Evolutionary conservation across 2,113 vertebrate genomes (phyloP), one percentile per base, ranked within the genome.

Genomic region (Columba livia): DNA sequence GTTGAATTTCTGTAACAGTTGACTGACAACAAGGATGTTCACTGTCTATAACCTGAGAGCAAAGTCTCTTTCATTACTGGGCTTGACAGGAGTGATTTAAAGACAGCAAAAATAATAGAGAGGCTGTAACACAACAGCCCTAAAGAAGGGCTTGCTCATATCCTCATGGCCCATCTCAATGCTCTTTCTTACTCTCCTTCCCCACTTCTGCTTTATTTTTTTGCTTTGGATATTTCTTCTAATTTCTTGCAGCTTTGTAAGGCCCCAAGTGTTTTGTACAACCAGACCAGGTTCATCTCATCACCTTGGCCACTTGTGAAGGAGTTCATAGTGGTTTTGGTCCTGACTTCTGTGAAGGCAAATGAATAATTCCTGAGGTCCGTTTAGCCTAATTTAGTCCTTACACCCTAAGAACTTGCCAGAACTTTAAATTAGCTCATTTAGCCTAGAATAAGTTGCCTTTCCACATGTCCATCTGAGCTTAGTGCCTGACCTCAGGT

Each of bases 1-100:
- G 91, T 5, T 91, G 94, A 84, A 89, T 58, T 78, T 96, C 93
- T 94, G 96, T 48, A 95, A 47, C 85, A 93, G 94, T 50, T 95
- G 85, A 96, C 93, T 93, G 90, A 79, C 85, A 92, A 13, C 57
- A 79, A 34, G 62, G 60, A 51, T 90, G 62, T 75, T 95, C 81
- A 74, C 24, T 56, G 75, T 67, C 93, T 94, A 4, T 38, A 89
- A 83, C 80, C 47, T 36, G 44, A 82, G 90, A 97, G 91, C 57
- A 90, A 83, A 75, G 58, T 44, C 29, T 88, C 31, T 85, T 72
- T 73, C 17, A 40, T 65, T 47, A 40, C 65, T 80, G 90, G 38
- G 53, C 44, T 62, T 65, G 23, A 15, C 47, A 12, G 12, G 29
- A 77, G 19, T 54, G 94, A 73, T 91, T 85, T 50, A 78, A 50